These are phyloP conservation scores for Teinopalpus imperialis DNA, from an alignment of 2,888 invertebrate species.

Conservation along the genomic window DNA sequence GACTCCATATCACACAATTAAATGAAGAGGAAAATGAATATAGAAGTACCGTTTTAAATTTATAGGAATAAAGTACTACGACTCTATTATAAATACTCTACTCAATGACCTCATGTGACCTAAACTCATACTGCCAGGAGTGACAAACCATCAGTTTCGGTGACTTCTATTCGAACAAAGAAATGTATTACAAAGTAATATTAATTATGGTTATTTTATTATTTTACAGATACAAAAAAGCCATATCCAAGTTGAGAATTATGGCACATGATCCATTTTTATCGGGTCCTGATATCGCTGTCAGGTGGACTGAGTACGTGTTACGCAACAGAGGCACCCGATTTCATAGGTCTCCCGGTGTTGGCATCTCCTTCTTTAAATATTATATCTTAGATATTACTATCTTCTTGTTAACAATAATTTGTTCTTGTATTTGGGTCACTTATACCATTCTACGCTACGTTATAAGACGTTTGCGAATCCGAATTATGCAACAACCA, in stretches of 20 bases:
- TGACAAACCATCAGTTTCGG: too few relatives aligned
- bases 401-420: slow-evolving; percentile 36
- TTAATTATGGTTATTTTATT: too few relatives aligned
- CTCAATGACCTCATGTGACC: too few relatives aligned
- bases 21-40: too few relatives aligned
- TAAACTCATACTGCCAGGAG: too few relatives aligned
- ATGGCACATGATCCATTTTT: slow-evolving; percentile 50
- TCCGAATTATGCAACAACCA: slow-evolving; percentile 37
- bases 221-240: slow-evolving; percentile 58
- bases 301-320: slow-evolving; percentile 81
- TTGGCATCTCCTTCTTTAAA: slow-evolving; percentile 55
- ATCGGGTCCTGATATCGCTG: slow-evolving; percentile 70
- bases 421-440: slow-evolving; percentile 35
- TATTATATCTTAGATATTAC: slow-evolving; percentile 65
- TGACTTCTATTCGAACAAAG: too few relatives aligned
- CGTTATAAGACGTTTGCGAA: slow-evolving; percentile 42
- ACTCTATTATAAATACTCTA: too few relatives aligned
- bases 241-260: slow-evolving; percentile 48
- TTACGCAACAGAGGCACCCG: slow-evolving; percentile 66
- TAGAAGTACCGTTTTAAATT: too few relatives aligned
- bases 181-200: too few relatives aligned
- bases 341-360: slow-evolving; percentile 64
- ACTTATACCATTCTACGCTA: slow-evolving; percentile 40
- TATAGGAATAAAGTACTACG: too few relatives aligned
- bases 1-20: too few relatives aligned